Conservation (phyloP, 2,113 vertebrate genomes). For the Sorex araneus region DNA sequence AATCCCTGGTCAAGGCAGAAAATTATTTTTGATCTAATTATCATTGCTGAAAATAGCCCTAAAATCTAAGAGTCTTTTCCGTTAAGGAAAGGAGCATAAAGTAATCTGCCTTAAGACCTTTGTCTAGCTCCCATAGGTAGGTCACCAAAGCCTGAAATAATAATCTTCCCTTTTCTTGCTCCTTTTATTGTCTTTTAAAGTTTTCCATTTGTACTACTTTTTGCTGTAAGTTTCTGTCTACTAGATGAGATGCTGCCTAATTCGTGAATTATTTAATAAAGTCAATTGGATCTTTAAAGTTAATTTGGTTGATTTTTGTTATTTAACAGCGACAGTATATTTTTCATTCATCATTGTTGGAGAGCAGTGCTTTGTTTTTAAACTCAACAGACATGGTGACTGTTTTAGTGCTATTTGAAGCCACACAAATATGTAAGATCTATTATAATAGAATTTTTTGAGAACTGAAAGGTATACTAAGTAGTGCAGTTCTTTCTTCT, state of each 20-base stretch:
- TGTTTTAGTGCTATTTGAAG: conserved; percentile 39
- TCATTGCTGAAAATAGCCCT: conserved; percentile 51
- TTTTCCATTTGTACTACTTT: neutral
- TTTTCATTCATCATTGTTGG: conserved; percentile 6
- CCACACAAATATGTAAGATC: neutral
- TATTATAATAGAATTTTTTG: conserved; percentile 30
- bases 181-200: neutral
- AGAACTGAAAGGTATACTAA: conserved; percentile 30
- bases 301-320: neutral
- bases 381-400: neutral
- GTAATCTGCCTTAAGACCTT: neutral
- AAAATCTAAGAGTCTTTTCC: neutral
- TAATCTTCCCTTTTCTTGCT: neutral
- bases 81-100: neutral
- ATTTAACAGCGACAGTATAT: neutral
- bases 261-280: neutral
- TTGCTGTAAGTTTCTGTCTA: neutral
- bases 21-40: conserved; percentile 66
- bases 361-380: neutral
- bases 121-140: neutral
- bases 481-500: conserved; percentile 1
- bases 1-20: conserved; percentile 33
- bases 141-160: neutral
- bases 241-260: neutral
- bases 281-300: neutral